Evolutionary conservation across 2,888 invertebrate species (phyloP).

Genomic region (Lasioglossum calceatum): DNA sequence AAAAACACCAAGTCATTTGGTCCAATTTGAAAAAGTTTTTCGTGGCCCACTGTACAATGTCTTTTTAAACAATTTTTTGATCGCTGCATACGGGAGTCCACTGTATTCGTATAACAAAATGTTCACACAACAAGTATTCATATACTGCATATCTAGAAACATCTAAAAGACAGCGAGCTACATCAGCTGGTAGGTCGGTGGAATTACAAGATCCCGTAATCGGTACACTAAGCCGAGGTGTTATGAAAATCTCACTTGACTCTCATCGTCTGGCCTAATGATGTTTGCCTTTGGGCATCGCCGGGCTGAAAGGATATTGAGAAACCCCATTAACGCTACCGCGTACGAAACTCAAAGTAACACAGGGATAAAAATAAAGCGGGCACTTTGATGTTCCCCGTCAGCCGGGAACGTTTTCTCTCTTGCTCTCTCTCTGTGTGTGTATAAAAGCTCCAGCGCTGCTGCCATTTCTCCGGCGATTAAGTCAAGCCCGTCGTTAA

Average conservation of each 20-base stretch:
- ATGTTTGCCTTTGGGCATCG: slow-evolving; percentile 1
- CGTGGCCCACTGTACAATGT: no score
- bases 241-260: background rate
- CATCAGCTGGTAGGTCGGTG: no score
- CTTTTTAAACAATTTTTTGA: no score
- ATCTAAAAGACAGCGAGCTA: background rate
- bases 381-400: background rate
- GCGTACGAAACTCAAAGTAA: slow-evolving; percentile 1
- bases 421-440: no score
- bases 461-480: background rate
- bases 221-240: background rate
- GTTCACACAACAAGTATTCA: no score
- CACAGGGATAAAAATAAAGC: slow-evolving; percentile 3
- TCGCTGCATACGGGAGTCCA: no score
- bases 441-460: background rate
- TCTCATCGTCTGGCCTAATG: background rate
- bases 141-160: background rate
- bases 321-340: background rate
- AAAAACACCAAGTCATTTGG: background rate
- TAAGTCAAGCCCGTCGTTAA: background rate
- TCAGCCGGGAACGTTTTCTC: background rate
- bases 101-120: no score
- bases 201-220: background rate
- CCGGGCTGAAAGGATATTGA: background rate
- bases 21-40: background rate